These are phyloP conservation scores for Fragum whitleyi DNA, from an alignment of 2,888 invertebrate species.

Conservation along the genomic window DNA sequence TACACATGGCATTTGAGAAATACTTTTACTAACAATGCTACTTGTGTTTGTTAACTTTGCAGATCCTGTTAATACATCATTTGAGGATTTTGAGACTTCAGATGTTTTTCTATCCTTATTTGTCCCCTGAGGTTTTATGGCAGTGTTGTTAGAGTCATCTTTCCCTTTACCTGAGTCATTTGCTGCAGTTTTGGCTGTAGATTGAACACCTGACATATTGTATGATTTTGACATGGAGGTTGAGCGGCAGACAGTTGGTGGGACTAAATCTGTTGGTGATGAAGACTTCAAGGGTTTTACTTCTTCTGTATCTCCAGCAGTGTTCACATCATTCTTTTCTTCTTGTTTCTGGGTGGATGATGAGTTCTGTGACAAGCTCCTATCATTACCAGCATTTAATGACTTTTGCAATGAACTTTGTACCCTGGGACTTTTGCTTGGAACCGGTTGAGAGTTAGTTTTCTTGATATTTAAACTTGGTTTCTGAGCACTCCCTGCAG, in stretches of 20 bases:
- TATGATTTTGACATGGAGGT: slow-evolving; percentile 61
- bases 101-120: slow-evolving; percentile 26
- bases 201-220: slow-evolving; percentile 53
- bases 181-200: slow-evolving; percentile 19
- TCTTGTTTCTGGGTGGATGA: not conserved
- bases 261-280: slow-evolving; percentile 55
- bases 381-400: not conserved
- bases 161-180: not conserved
- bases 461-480: slow-evolving; percentile 40
- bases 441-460: slow-evolving; percentile 17
- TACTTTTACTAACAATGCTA: slow-evolving; percentile 54
- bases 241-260: slow-evolving; percentile 45
- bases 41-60: slow-evolving; percentile 43
- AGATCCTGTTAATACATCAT: slow-evolving; percentile 34
- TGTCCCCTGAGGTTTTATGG: slow-evolving; percentile 15
- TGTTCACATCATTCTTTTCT: not conserved
- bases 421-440: slow-evolving; percentile 50
- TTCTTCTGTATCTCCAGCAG: not conserved
- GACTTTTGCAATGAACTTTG: slow-evolving; percentile 24
- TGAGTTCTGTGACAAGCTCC: not conserved
- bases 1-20: slow-evolving; percentile 56
- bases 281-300: slow-evolving; percentile 4
- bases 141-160: not conserved
- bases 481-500: slow-evolving; percentile 46
- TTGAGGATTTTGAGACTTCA: slow-evolving; percentile 47